Percentiles rank a stretch among this genome's conserved stretches.
phyloP scores from a whole-genome alignment of 2,888 invertebrate genomes.

The Polydrusus tereticollis region DNA sequence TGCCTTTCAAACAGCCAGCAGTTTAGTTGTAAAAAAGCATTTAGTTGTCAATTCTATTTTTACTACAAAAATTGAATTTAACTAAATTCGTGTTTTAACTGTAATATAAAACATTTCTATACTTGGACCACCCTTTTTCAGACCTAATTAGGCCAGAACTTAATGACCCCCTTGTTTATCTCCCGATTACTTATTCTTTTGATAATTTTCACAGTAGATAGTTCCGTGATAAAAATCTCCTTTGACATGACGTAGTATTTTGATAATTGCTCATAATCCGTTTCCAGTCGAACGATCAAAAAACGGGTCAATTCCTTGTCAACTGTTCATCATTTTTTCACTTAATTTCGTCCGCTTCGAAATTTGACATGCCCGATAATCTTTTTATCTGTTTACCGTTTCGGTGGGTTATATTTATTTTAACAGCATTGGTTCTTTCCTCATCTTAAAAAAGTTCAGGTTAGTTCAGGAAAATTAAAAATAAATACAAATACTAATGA shows the following conservation, averaged over 20 bases:
- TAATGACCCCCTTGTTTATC: conserved; percentile 36
- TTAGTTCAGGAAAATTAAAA: too few relatives aligned
- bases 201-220: conserved; percentile 48
- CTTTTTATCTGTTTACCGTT: conserved; percentile 42
- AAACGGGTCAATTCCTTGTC: conserved; percentile 54
- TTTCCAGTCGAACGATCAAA: conserved; percentile 34
- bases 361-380: conserved; percentile 7
- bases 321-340: conserved; percentile 61
- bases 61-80: too few relatives aligned
- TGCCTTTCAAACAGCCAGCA: too few relatives aligned
- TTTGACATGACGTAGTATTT: conserved; percentile 62
- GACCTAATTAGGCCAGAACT: conserved; percentile 40
- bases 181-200: conserved; percentile 35
- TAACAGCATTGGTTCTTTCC: background rate
- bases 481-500: too few relatives aligned
- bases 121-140: conserved; percentile 44
- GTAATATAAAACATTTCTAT: too few relatives aligned
- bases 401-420: conserved; percentile 5
- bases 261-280: conserved; percentile 60
- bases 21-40: too few relatives aligned
- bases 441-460: too few relatives aligned
- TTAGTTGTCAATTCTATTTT: too few relatives aligned
- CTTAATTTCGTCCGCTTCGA: conserved; percentile 57
- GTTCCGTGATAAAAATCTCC: conserved; percentile 55
- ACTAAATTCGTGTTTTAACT: too few relatives aligned